These are phyloP conservation scores for Stenichneumon culpator DNA, from an alignment of 2,888 invertebrate species.

Conservation along the genomic window DNA sequence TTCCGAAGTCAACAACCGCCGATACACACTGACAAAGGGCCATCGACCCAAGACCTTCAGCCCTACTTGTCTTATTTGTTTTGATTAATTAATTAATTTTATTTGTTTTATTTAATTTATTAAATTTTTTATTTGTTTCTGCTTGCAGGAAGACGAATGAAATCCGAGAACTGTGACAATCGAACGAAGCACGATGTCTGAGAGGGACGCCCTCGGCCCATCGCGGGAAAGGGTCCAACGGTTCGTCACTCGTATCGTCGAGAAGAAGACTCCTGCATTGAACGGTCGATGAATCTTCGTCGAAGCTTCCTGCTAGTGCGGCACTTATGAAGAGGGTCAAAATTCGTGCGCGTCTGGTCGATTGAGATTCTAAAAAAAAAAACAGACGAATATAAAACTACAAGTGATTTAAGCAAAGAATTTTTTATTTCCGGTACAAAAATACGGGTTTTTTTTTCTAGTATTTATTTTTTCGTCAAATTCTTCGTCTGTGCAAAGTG, in stretches of 20 bases:
- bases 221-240: not conserved
- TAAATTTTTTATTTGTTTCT: not conserved
- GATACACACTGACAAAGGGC: too few species aligned
- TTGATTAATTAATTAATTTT: too few species aligned
- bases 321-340: constrained; percentile 2
- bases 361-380: not conserved
- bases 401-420: not conserved
- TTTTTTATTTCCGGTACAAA: not conserved
- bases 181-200: constrained; percentile 47
- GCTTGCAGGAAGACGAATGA: constrained; percentile 47
- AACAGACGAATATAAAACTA: not conserved
- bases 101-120: not conserved
- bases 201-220: constrained; percentile 33
- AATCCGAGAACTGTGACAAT: constrained; percentile 13
- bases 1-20: too few species aligned
- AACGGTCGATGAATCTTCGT: constrained; percentile 21
- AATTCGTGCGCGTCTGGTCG: not conserved
- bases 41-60: too few species aligned
- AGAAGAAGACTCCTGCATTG: constrained; percentile 35
- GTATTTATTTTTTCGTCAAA: not conserved
- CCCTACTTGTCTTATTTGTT: too few species aligned
- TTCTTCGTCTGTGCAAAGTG: not conserved
- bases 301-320: not conserved
- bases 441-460: not conserved
- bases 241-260: not conserved